These are phyloP conservation scores for Anagrus nilaparvatae DNA, from an alignment of 1,140 invertebrate species.

Conservation along the genomic window DNA sequence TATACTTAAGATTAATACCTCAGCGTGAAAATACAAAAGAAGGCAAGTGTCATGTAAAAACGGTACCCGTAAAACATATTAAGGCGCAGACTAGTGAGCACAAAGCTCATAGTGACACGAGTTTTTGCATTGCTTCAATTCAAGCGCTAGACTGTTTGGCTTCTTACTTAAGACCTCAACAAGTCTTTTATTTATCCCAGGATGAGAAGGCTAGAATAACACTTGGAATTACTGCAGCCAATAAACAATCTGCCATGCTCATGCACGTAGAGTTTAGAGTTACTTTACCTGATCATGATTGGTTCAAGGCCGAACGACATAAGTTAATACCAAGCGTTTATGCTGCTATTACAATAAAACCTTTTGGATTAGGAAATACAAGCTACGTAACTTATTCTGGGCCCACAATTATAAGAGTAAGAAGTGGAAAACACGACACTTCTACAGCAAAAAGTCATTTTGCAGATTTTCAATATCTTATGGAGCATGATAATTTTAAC, in stretches of 20 bases:
- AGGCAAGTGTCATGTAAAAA: slow-evolving; percentile 14
- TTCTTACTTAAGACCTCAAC: slow-evolving; percentile 18
- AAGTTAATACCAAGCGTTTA: slow-evolving; percentile 30
- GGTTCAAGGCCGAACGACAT: no score
- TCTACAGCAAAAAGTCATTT: slow-evolving; percentile 29
- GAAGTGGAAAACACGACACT: slow-evolving; percentile 29
- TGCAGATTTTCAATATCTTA: slow-evolving; percentile 27
- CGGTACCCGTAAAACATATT: slow-evolving; percentile 13
- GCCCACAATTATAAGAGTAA: slow-evolving; percentile 35
- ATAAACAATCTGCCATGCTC: slow-evolving; percentile 23
- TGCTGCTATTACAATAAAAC: slow-evolving; percentile 22
- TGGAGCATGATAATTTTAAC: no score
- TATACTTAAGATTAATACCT: slow-evolving; percentile 16
- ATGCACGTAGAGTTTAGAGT: slow-evolving; percentile 37
- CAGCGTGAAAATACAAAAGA: slow-evolving; percentile 8
- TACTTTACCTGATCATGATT: slow-evolving; percentile 31
- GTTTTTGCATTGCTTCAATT: slow-evolving; percentile 14
- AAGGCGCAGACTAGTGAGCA: slow-evolving; percentile 8
- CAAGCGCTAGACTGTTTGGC: slow-evolving; percentile 14
- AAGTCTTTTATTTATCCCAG: slow-evolving; percentile 21
- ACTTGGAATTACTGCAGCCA: slow-evolving; percentile 15
- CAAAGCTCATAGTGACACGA: slow-evolving; percentile 9
- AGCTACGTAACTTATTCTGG: slow-evolving; percentile 28
- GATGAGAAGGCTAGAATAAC: slow-evolving; percentile 16
- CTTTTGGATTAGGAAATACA: slow-evolving; percentile 20